Base-by-base conservation (phyloP, 1,140 invertebrate genomes). In the Dinoponera quadriceps region DNA sequence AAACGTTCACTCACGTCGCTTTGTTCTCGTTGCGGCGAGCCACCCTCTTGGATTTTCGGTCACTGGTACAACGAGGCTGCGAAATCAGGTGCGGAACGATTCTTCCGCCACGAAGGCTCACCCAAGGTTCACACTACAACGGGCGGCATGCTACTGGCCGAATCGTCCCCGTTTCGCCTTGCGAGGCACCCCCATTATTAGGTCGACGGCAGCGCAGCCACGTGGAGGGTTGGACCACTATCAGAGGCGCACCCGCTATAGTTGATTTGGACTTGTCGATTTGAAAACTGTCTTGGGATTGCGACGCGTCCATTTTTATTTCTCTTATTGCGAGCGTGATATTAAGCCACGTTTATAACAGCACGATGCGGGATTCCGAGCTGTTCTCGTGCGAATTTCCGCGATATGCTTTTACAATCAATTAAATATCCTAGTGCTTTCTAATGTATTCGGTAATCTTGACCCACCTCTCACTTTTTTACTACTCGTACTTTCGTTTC, bases 181-280 rank as follows among this genome's bases (percentile, higher is more conserved):
- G 59, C 73, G 54, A 83, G 74, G 66, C 83, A 85, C 74, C 86
- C 65, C 88, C 83, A 84, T 75, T 84, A 81, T 85, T 62, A 80
- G 82, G 83, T 88, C 88, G 90, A 91, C 88, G 81, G 85, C 81
- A 87, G 91, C 91, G 91, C 91, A 88, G 82, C 90, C 89, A 90
- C 86, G 90, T 91, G 91, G 90, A 81, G 81, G 69, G 60, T 84
- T 81, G 78, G 49, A 72, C 63, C 73, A 88, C 89, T 87, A 86
- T 77, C 38, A 60, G 49, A 48, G n/a, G 33, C 60, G 54, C 44
- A 62, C 20, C 38, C 16, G 16, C n/a, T 44, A 62, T 38, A 69
- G 73, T 55, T 78, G 73, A 81, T 60, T 77, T 48, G 20, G 69
- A 84, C n/a, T 77, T 87, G 59, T 14, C 22, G 14, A 62, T 78